These are phyloP conservation scores for Anolis apletophallus DNA, from an alignment of 2,797 vertebrate species.

Conservation along the genomic window DNA sequence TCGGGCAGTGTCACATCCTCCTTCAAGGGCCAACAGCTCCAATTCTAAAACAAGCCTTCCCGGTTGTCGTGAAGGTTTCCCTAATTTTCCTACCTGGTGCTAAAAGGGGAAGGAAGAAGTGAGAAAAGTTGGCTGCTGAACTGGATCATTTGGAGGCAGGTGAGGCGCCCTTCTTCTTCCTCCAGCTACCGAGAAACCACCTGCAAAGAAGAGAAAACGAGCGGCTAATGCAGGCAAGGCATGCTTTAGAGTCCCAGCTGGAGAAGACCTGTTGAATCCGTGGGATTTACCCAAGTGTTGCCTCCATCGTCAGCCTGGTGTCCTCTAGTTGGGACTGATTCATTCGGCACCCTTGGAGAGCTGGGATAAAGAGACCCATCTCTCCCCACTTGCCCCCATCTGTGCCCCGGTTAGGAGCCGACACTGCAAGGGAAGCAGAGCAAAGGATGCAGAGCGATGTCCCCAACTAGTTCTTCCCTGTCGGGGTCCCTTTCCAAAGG, in stretches of 20 bases:
- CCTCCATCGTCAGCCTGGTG: too few species aligned
- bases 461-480: too few species aligned
- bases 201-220: neutral
- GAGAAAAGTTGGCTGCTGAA: constrained; percentile 40
- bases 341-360: neutral
- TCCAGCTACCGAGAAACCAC: constrained; percentile 39
- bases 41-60: neutral
- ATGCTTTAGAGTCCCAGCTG: neutral
- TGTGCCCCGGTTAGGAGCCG: neutral
- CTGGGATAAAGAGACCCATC: too few species aligned
- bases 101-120: constrained; percentile 22
- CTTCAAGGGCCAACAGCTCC: constrained; percentile 38
- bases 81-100: constrained; percentile 2
- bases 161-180: constrained; percentile 37
- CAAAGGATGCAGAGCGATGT: too few species aligned
- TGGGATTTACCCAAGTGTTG: too few species aligned
- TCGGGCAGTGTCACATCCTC: neutral
- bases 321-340: neutral
- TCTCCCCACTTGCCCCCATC: neutral
- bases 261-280: too few species aligned
- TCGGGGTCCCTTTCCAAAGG: too few species aligned
- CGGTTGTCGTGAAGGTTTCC: constrained; percentile 54
- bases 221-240: neutral
- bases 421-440: neutral
- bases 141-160: constrained; percentile 69